phyloP scores from a whole-genome alignment of 2,113 vertebrate species.

The Chiloscyllium plagiosum region DNA sequence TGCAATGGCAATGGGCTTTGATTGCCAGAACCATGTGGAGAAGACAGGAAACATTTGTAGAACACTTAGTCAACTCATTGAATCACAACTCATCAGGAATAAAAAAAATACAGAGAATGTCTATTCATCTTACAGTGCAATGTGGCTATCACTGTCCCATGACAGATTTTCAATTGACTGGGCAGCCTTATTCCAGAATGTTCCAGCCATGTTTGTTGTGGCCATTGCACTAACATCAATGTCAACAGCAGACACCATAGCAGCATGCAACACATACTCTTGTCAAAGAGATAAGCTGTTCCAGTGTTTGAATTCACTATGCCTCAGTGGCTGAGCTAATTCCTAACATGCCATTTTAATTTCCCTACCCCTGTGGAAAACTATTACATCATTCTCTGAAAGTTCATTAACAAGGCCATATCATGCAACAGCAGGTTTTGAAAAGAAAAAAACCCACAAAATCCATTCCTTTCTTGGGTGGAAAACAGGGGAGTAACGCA shows the following conservation, averaged over 20 bases:
- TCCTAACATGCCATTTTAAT: background rate
- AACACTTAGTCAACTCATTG: background rate
- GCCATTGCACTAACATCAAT: background rate
- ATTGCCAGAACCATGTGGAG: background rate
- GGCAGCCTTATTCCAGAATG: background rate
- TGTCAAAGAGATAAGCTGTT: background rate
- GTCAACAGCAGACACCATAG: background rate
- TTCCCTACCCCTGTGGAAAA: background rate
- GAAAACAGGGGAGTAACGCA: background rate
- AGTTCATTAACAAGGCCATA: background rate
- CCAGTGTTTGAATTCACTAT: background rate
- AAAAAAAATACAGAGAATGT: background rate
- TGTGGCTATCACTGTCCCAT: background rate
- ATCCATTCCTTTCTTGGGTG: background rate
- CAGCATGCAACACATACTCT: background rate
- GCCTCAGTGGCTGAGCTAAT: background rate
- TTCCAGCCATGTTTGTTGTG: background rate
- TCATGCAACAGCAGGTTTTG: background rate
- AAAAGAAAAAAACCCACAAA: background rate
- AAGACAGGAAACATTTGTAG: background rate
- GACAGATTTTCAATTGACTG: background rate
- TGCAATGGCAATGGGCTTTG: background rate
- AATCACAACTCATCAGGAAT: background rate
- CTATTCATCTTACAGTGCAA: background rate
- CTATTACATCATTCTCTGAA: background rate